These are phyloP conservation scores for Eospalax fontanierii DNA, from an alignment of 2,797 vertebrate genomes.

Conservation along the genomic window DNA sequence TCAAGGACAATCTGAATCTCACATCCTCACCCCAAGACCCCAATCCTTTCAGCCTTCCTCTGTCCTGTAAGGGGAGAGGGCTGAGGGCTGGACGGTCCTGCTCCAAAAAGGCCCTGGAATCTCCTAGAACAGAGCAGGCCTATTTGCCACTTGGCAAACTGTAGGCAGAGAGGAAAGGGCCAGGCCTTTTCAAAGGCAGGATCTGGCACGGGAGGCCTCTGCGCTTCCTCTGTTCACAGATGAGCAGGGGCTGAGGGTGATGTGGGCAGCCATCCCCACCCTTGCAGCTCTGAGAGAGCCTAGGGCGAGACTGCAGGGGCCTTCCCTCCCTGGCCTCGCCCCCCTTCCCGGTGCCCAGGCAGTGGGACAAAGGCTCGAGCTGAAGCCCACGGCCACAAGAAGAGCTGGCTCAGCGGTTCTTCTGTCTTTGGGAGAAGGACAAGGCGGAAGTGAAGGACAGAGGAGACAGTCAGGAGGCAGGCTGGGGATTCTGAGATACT, in stretches of 20 bases:
- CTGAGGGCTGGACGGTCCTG: not conserved
- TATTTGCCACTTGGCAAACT: conserved; percentile 77
- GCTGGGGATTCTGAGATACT: not conserved
- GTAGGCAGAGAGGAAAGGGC: not conserved
- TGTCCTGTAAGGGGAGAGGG: not conserved
- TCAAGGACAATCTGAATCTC: not conserved
- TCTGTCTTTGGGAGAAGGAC: not conserved
- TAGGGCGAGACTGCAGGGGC: too few relatives aligned
- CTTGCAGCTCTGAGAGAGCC: not conserved
- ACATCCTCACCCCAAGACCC: not conserved
- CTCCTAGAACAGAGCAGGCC: conserved; percentile 72
- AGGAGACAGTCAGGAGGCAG: not conserved
- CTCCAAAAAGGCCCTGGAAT: not conserved
- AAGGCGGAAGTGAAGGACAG: conserved; percentile 16
- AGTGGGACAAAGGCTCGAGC: conserved; percentile 60
- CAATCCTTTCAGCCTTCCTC: not conserved
- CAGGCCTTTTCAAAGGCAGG: conserved; percentile 58
- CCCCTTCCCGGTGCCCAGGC: not conserved
- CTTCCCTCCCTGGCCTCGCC: not conserved
- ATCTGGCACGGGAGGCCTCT: conserved; percentile 41
- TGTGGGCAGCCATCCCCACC: not conserved
- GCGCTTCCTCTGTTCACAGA: conserved; percentile 66
- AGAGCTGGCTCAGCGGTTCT: conserved; percentile 77
- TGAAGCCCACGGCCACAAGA: not conserved
- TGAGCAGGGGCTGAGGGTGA: not conserved